Percentiles rank a stretch among this genome's conserved stretches.
These are phyloP conservation scores for Epinotia brunnichana DNA, from an alignment of 2,888 invertebrate species.

Conservation along the genomic window DNA sequence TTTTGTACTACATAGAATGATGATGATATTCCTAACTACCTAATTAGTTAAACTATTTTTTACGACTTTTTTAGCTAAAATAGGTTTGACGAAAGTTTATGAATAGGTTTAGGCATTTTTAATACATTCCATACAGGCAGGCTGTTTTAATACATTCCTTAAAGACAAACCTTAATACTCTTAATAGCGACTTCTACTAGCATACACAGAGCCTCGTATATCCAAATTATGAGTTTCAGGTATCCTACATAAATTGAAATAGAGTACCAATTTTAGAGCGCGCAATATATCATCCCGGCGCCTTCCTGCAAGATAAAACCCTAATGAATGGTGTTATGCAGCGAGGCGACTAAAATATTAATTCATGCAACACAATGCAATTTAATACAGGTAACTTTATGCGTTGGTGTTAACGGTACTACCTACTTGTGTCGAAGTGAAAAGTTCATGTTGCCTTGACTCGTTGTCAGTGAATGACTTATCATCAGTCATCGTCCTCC, in stretches of 20 bases:
- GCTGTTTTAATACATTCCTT: too few relatives aligned
- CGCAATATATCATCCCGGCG: constrained; percentile 28
- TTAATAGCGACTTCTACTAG: neutral
- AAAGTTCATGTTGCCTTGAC: neutral
- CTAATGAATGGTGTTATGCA: constrained; percentile 34
- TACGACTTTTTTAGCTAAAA: too few relatives aligned
- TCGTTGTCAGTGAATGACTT: too few relatives aligned
- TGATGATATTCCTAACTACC: too few relatives aligned
- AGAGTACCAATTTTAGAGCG: constrained; percentile 32
- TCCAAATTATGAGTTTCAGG: constrained; percentile 23
- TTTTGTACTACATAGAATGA: too few relatives aligned
- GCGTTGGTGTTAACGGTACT: neutral
- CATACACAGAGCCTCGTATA: constrained; percentile 1
- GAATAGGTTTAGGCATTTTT: neutral
- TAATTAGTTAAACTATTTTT: too few relatives aligned
- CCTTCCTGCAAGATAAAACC: constrained; percentile 31
- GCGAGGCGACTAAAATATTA: constrained; percentile 27
- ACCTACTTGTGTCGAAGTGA: neutral
- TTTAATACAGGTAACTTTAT: constrained; percentile 12
- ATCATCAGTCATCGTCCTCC: neutral
- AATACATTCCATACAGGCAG: too few relatives aligned
- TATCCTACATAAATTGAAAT: constrained; percentile 35
- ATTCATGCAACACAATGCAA: constrained; percentile 11
- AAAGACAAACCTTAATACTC: neutral
- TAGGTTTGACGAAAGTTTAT: too few relatives aligned